Conservation (phyloP, 1,140 invertebrate species). For the Aphaenogaster ashmeadi region DNA sequence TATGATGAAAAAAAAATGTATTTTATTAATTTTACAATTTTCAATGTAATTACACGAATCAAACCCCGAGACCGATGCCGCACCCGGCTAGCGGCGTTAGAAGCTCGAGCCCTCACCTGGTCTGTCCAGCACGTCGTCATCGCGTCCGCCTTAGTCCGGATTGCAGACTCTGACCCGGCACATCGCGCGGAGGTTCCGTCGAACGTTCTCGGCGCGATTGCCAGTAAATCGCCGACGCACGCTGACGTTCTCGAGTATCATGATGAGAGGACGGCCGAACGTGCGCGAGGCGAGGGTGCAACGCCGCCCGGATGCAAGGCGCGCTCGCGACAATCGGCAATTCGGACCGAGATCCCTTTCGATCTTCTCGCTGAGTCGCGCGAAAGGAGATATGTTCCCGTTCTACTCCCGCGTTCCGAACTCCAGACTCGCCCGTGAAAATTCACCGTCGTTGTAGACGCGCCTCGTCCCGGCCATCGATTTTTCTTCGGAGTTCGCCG, state of each 20-base stretch:
- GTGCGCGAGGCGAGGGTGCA: neutral
- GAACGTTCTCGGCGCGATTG: conserved; percentile 33
- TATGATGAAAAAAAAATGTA: neutral
- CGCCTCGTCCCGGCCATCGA: conserved; percentile 55
- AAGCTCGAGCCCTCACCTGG: conserved; percentile 17
- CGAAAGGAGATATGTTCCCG: neutral
- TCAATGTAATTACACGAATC: neutral
- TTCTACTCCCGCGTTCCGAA: neutral
- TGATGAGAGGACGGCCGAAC: conserved; percentile 30
- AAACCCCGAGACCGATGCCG: neutral
- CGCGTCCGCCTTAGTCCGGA: conserved; percentile 57
- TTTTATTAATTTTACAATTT: neutral
- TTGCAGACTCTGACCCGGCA: conserved; percentile 62
- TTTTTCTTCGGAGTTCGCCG: neutral
- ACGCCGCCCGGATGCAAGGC: neutral
- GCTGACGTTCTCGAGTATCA: conserved; percentile 48
- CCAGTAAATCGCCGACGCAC: neutral
- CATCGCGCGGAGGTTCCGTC: conserved; percentile 29
- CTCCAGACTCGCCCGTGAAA: neutral
- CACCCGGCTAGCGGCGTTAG: neutral
- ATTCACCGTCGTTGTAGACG: conserved; percentile 28
- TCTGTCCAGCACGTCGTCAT: conserved; percentile 37
- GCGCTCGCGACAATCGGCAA: neutral
- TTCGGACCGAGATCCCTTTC: neutral
- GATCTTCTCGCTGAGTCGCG: neutral